These are phyloP conservation scores for Stichopus chloronotus DNA, from an alignment of 35 echinoderm and acorn worm genomes.

Conservation along the genomic window DNA sequence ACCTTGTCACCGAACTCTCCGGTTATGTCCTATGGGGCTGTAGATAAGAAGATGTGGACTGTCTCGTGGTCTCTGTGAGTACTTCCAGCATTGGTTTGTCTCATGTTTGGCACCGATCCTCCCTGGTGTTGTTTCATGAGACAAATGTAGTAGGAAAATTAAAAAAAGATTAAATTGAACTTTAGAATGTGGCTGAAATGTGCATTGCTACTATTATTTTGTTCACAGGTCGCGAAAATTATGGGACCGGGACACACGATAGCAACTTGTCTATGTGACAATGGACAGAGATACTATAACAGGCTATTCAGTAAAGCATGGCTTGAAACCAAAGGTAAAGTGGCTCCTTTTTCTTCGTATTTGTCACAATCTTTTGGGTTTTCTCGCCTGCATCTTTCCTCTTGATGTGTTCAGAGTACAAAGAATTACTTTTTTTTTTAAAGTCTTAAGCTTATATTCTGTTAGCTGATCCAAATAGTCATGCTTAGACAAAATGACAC, in stretches of 20 bases:
- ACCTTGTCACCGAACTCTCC: too few relatives aligned
- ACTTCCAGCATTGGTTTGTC: too few relatives aligned
- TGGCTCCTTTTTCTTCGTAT: not conserved
- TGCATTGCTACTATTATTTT: not conserved
- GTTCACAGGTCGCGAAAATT: conserved; percentile 72
- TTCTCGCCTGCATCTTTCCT: not conserved
- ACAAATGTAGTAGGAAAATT: too few relatives aligned
- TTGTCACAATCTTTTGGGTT: not conserved
- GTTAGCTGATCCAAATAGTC: too few relatives aligned
- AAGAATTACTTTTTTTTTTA: not conserved
- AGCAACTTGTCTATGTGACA: conserved; percentile 93
- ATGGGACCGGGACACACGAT: conserved; percentile 91
- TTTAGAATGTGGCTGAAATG: too few relatives aligned
- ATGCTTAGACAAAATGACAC: too few relatives aligned
- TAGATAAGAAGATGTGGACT: too few relatives aligned
- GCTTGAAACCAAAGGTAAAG: conserved; percentile 83
- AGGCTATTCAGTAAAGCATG: conserved; percentile 85
- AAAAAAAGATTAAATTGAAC: too few relatives aligned
- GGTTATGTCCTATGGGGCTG: too few relatives aligned
- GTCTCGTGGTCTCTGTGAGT: too few relatives aligned
- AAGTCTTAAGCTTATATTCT: not conserved
- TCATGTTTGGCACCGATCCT: too few relatives aligned
- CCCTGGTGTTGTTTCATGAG: too few relatives aligned
- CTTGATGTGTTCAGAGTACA: not conserved
- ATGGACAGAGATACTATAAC: conserved; percentile 92